Conservation (phyloP, 2,113 vertebrate genomes). For the Nettapus auritus region DNA sequence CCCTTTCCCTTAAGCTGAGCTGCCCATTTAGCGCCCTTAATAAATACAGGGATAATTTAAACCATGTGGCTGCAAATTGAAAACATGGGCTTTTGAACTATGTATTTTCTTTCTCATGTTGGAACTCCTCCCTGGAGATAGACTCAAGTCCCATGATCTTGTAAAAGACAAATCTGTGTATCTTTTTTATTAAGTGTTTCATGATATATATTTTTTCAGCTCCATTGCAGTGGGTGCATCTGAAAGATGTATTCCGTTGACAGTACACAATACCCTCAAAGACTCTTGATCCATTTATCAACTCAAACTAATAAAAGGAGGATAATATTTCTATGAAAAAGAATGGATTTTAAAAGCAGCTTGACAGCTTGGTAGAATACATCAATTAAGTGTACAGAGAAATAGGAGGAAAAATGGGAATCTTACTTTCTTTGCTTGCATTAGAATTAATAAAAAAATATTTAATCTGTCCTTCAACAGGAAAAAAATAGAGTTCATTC, state of each 20-base stretch:
- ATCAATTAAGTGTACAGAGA: conserved; percentile 42
- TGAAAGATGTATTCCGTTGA: conserved; percentile 54
- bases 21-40: conserved; percentile 84
- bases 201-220: conserved; percentile 67
- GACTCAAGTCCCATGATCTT: conserved; percentile 86
- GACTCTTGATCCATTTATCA: conserved; percentile 70
- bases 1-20: conserved; percentile 77
- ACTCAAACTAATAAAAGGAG: conserved; percentile 69
- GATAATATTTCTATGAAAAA: conserved; percentile 67
- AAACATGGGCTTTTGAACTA: conserved; percentile 90
- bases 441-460: conserved; percentile 62
- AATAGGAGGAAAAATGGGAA: conserved; percentile 12
- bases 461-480: conserved; percentile 56
- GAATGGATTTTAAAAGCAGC: conserved; percentile 50
- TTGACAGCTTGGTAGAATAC: conserved; percentile 53
- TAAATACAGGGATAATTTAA: conserved; percentile 94
- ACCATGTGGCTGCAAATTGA: conserved; percentile 91
- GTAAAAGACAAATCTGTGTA: conserved; percentile 77
- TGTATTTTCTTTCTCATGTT: conserved; percentile 89
- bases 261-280: conserved; percentile 54
- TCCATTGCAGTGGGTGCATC: conserved; percentile 46
- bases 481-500: conserved; percentile 58
- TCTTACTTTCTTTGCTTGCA: conserved; percentile 55
- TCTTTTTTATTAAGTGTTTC: conserved; percentile 80
- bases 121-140: conserved; percentile 90